Percentiles rank a stretch among this genome's conserved stretches.
These are phyloP conservation scores for Psammodynastes pulverulentus DNA, from an alignment of 2,113 vertebrate species.

Conservation along the genomic window DNA sequence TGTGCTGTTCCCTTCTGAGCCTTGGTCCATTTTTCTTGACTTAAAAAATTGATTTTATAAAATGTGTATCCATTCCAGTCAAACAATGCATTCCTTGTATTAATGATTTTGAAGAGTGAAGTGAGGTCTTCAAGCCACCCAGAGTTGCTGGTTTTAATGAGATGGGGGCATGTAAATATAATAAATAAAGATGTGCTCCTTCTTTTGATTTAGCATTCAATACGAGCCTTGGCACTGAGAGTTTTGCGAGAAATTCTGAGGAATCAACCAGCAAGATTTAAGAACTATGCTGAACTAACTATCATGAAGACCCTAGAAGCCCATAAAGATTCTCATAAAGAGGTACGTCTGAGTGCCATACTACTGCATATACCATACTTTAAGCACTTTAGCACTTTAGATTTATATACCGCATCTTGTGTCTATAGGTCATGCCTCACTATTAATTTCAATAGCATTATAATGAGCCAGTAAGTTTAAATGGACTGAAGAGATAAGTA, in stretches of 20 bases:
- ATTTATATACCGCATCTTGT: too few species aligned
- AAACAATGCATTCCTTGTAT: not conserved
- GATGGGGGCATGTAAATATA: not conserved
- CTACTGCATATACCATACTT: not conserved
- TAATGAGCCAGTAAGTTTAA: not conserved
- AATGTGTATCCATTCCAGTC: not conserved
- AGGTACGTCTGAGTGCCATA: constrained; percentile 66
- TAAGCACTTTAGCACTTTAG: too few species aligned
- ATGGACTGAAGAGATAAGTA: not conserved
- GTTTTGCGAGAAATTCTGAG: constrained; percentile 95
- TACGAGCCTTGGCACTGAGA: constrained; percentile 88
- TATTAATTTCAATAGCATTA: not conserved
- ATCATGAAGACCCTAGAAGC: constrained; percentile 99
- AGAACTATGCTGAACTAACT: constrained; percentile 95
- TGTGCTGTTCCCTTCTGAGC: not conserved
- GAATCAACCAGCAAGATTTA: constrained; percentile 95
- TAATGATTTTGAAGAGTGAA: not conserved
- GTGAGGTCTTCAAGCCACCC: not conserved
- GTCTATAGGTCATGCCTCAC: not conserved
- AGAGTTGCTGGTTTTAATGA: not conserved
- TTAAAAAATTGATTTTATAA: not conserved
- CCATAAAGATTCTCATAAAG: constrained; percentile 97
- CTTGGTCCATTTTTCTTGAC: not conserved
- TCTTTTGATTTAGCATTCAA: constrained; percentile 80
- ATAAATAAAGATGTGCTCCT: not conserved